Evolutionary conservation across 1,140 invertebrate species (phyloP).

Genomic region (Neodiprion fabricii): DNA sequence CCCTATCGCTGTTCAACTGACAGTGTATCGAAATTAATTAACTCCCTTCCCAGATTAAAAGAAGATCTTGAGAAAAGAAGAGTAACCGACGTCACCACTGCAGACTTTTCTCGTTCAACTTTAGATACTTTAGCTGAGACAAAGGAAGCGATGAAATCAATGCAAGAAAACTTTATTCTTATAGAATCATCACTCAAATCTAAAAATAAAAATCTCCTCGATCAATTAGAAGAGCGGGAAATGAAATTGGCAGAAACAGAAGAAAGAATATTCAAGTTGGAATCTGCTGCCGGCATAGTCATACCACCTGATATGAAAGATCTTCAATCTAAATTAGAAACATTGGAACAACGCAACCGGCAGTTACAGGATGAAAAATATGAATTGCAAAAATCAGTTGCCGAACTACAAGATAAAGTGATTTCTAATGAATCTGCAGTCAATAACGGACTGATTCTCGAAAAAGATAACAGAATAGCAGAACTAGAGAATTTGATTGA

Average conservation of each 20-base stretch:
- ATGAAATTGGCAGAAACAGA: slow-evolving; percentile 47
- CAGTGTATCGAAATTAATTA: slow-evolving; percentile 16
- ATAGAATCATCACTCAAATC: slow-evolving; percentile 59
- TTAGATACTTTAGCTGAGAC: slow-evolving; percentile 64
- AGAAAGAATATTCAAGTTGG: slow-evolving; percentile 45
- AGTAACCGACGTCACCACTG: slow-evolving; percentile 42
- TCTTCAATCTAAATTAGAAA: slow-evolving; percentile 42
- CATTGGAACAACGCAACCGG: slow-evolving; percentile 44
- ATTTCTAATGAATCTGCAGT: slow-evolving; percentile 30
- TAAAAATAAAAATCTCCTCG: slow-evolving; percentile 51
- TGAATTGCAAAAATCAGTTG: slow-evolving; percentile 48
- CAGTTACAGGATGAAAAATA: slow-evolving; percentile 51
- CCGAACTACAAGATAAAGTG: slow-evolving; percentile 49
- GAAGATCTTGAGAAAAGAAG: slow-evolving; percentile 45
- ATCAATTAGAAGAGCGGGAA: slow-evolving; percentile 53
- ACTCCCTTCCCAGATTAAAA: slow-evolving; percentile 40
- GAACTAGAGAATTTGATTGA: slow-evolving; percentile 54
- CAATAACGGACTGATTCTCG: slow-evolving; percentile 37
- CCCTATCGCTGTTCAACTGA: slow-evolving; percentile 12
- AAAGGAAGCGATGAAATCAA: slow-evolving; percentile 65
- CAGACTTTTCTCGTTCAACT: slow-evolving; percentile 51
- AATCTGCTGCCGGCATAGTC: slow-evolving; percentile 44
- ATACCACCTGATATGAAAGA: slow-evolving; percentile 38
- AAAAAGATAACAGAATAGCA: slow-evolving; percentile 53
- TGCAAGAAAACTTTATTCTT: slow-evolving; percentile 66